These are phyloP conservation scores for Rhagonycha fulva DNA, from an alignment of 2,888 invertebrate species.

Conservation along the genomic window DNA sequence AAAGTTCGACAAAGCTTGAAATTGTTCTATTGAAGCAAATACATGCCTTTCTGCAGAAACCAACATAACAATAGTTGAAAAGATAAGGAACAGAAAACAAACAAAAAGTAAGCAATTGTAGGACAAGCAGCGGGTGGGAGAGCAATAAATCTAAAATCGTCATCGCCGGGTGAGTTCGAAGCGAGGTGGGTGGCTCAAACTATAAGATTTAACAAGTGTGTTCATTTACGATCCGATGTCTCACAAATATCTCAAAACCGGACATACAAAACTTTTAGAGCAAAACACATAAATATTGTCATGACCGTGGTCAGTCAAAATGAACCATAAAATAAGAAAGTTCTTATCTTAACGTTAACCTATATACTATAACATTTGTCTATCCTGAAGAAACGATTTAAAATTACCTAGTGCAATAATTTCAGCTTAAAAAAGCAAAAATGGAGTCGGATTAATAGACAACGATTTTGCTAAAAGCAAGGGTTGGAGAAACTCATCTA, in stretches of 20 bases:
- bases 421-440: background rate
- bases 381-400: background rate
- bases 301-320: slow-evolving; percentile 29
- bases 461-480: background rate
- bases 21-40: slow-evolving; percentile 19
- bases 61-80: slow-evolving; percentile 39
- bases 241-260: slow-evolving; percentile 23
- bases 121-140: slow-evolving; percentile 48
- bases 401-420: background rate
- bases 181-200: slow-evolving; percentile 41
- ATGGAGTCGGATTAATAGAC: background rate
- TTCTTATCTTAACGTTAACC: slow-evolving; percentile 10
- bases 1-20: slow-evolving; percentile 11
- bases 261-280: slow-evolving; percentile 35
- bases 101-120: slow-evolving; percentile 45
- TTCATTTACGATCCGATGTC: slow-evolving; percentile 39
- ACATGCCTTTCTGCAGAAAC: slow-evolving; percentile 40
- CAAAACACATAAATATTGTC: slow-evolving; percentile 39
- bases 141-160: slow-evolving; percentile 48
- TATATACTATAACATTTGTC: background rate
- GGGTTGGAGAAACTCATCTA: slow-evolving; percentile 10
- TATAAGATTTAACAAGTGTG: slow-evolving; percentile 42
- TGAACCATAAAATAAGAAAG: slow-evolving; percentile 30
- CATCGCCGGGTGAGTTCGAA: slow-evolving; percentile 44
- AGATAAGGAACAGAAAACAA: slow-evolving; percentile 45